Evolutionary conservation across 2,888 invertebrate species (phyloP).

Genomic region (Ctenicera cuprea): DNA sequence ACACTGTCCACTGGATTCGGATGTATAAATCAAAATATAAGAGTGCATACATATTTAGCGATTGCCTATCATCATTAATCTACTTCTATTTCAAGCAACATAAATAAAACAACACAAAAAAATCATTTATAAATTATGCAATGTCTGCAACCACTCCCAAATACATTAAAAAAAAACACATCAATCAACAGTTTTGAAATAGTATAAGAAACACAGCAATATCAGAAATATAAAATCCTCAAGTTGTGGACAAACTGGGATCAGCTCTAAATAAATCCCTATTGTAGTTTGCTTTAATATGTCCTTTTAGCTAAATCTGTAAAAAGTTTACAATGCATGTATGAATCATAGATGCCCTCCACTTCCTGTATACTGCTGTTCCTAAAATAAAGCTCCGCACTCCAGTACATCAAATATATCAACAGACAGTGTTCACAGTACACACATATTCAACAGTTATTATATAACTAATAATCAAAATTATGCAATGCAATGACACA

Average conservation of each 20-base stretch:
- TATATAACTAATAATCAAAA: slow-evolving; percentile 38
- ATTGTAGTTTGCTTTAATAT: slow-evolving; percentile 16
- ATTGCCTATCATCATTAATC: slow-evolving; percentile 17
- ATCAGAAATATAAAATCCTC: slow-evolving; percentile 21
- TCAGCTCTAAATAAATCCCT: slow-evolving; percentile 37
- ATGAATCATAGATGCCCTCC: slow-evolving; percentile 35
- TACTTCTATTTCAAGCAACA: slow-evolving; percentile 27
- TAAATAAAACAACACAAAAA: slow-evolving; percentile 35
- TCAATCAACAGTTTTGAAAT: neutral
- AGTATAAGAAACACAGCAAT: slow-evolving; percentile 2
- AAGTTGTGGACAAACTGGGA: slow-evolving; percentile 14
- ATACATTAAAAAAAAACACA: slow-evolving; percentile 11
- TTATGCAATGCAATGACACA: slow-evolving; percentile 17
- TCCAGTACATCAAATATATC: slow-evolving; percentile 45
- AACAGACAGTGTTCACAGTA: slow-evolving; percentile 55
- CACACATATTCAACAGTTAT: slow-evolving; percentile 39
- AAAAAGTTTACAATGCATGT: slow-evolving; percentile 38
- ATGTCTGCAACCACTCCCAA: slow-evolving; percentile 8
- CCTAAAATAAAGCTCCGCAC: slow-evolving; percentile 42
- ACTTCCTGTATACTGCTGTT: slow-evolving; percentile 31
- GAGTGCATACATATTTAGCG: slow-evolving; percentile 37
- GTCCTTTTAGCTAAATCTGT: slow-evolving; percentile 37
- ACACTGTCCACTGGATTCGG: slow-evolving; percentile 63
- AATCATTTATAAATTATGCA: slow-evolving; percentile 14
- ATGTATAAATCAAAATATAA: slow-evolving; percentile 51